phyloP scores from a whole-genome alignment of 2,888 invertebrate species.

The Stegana nigrithorax region DNA sequence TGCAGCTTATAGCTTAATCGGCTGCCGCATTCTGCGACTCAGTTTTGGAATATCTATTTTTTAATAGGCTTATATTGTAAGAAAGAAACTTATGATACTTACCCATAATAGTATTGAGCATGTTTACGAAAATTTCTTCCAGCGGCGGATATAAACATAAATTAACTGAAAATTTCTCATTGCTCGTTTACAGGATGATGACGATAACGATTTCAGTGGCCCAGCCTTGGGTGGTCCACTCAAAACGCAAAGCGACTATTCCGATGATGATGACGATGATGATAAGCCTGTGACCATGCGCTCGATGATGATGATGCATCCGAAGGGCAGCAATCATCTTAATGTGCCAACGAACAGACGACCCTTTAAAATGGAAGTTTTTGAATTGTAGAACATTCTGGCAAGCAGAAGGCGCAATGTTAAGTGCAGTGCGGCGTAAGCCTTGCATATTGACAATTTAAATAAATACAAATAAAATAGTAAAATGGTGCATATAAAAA shows the following conservation, averaged over 20 bases:
- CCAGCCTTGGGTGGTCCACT: conserved; percentile 67
- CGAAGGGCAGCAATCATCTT: conserved; percentile 55
- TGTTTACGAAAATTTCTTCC: too few species aligned
- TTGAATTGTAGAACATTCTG: conserved; percentile 70
- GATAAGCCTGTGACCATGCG: conserved; percentile 69
- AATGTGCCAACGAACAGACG: conserved; percentile 69
- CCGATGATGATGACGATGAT: conserved; percentile 69
- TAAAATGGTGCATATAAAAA: conserved; percentile 15
- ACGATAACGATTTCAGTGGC: conserved; percentile 69
- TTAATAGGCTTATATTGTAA: too few species aligned
- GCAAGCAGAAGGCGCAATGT: conserved; percentile 4
- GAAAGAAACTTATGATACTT: too few species aligned
- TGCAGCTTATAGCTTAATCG: too few species aligned
- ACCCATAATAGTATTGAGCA: too few species aligned
- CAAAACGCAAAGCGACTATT: conserved; percentile 66
- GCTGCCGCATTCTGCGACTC: too few species aligned
- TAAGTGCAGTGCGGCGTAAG: conserved; percentile 9
- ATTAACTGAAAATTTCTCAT: too few species aligned
- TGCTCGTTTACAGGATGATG: conserved; percentile 54
- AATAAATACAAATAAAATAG: conserved; percentile 11
- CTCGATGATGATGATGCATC: conserved; percentile 54
- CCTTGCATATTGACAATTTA: conserved; percentile 9
- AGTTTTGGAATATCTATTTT: too few species aligned
- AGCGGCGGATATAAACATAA: too few species aligned
- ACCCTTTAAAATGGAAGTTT: conserved; percentile 73